Evolutionary conservation across 2,113 vertebrate species (phyloP), one percentile per base, ranked within the genome.

Genomic region (Caranx ignobilis): DNA sequence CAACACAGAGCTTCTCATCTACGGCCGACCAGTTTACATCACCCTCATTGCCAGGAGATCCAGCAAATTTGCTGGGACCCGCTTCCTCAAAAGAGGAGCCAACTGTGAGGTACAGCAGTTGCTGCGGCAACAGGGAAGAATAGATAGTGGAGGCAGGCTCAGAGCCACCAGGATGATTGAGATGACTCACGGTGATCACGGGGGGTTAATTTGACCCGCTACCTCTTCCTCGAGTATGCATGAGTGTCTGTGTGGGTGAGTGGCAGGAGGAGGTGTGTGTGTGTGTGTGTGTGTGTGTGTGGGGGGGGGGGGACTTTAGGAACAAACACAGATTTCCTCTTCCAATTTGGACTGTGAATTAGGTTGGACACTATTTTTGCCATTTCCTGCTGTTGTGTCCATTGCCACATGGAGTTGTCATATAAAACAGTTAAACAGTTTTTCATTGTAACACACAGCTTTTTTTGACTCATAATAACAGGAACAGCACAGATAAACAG

Each of bases 21-120:
- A 99, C 0, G 98, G 98, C 43, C 95, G 97, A 41, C 98, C 98
- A 16, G 96, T 99, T 75, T 95, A 99, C 71, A 96, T 99, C 84
- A 99, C 97, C 59, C 94, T 99, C 72, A 97, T 99, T 84, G 98
- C 98, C 62, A 96, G 98, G 87, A 96, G 98, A 83, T 99, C 98
- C 90, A 98, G 97, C 86, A 97, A 95, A 90, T 99, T 99, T 90
- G 97, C 98, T 26, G 98, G 98, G 57, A 99, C 98, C 5, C 97
- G 98, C 61, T 99, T 99, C 93, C 95, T 99, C 77, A 99, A 99
- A 92, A 96, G 98, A 93, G 98, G 98, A 69, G 91, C 98, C 81
- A 99, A 98, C 93, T 97, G 96, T 85, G 96, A 98, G 97, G 98
- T 99, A 96, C 76, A 85, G 68, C 56, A 2, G 85, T 92, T 84